A percentile compares a stretch with the other conserved stretches of the same genome.
Conservation (phyloP, 2,888 invertebrate genomes). For the Drosophila flavopinicola region DNA sequence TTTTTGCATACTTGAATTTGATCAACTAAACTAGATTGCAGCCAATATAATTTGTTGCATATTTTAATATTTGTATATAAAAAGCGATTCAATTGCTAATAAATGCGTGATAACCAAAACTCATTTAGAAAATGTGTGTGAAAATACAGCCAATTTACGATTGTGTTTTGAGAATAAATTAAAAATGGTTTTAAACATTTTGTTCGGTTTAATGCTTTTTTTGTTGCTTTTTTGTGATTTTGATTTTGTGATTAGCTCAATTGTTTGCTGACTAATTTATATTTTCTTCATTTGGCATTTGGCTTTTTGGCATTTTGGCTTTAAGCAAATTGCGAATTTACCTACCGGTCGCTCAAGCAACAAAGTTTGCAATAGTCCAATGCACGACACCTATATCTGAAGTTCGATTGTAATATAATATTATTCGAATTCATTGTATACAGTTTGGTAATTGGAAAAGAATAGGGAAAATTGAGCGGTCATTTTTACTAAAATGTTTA, state of each 20-base stretch:
- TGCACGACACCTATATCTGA: constrained; percentile 78
- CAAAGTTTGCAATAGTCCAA: constrained; percentile 75
- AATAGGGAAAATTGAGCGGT: constrained; percentile 23
- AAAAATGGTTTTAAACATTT: constrained; percentile 19
- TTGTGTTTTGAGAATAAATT: constrained; percentile 17
- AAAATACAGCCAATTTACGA: constrained; percentile 38
- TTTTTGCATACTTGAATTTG: constrained; percentile 37
- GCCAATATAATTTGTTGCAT: constrained; percentile 60
- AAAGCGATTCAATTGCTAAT: constrained; percentile 58
- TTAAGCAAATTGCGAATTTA: constrained; percentile 67
- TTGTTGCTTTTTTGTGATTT: not conserved
- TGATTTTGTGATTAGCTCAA: constrained; percentile 29
- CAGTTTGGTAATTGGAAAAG: constrained; percentile 20
- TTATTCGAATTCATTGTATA: constrained; percentile 33
- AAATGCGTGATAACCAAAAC: constrained; percentile 42
- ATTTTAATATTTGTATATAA: constrained; percentile 9
- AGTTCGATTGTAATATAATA: constrained; percentile 62
- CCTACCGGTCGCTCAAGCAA: constrained; percentile 81
- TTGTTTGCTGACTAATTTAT: constrained; percentile 26
- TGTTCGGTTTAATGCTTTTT: constrained; percentile 24
- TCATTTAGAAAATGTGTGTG: constrained; percentile 4
- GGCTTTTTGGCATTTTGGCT: constrained; percentile 39
- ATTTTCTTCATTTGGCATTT: constrained; percentile 33
- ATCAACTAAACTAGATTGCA: constrained; percentile 74
- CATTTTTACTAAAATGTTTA: constrained; percentile 16